A percentile compares a stretch with the other conserved stretches of the same genome.
phyloP scores from a whole-genome alignment of 2,888 invertebrate species.

The Meiosimyza platycephala region DNA sequence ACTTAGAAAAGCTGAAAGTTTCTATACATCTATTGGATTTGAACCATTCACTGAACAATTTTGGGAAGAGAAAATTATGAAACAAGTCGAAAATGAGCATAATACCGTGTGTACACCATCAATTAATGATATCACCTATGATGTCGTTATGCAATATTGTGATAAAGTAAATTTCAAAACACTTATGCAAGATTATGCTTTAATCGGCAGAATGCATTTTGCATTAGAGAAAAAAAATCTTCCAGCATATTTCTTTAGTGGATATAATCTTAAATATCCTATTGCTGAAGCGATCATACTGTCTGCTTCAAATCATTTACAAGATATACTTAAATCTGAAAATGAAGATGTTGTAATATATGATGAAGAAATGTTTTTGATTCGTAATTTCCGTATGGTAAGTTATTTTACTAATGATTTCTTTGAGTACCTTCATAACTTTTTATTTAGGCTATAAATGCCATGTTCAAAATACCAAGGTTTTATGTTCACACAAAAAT shows the following conservation, averaged over 20 bases:
- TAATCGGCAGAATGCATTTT: constrained; percentile 75
- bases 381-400: not conserved
- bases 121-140: constrained; percentile 25
- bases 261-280: constrained; percentile 70
- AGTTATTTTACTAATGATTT: not conserved
- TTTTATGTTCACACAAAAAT: constrained; percentile 77
- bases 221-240: constrained; percentile 71
- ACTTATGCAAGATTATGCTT: constrained; percentile 71
- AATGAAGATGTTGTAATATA: not conserved
- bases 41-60: too few species aligned
- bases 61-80: too few species aligned
- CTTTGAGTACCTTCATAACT: not conserved
- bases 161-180: constrained; percentile 68
- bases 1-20: constrained; percentile 54
- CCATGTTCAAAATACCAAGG: constrained; percentile 78
- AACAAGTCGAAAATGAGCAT: too few species aligned
- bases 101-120: not conserved
- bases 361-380: not conserved
- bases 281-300: constrained; percentile 76
- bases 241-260: constrained; percentile 69
- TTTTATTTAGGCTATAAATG: constrained; percentile 72
- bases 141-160: constrained; percentile 70
- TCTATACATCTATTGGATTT: constrained; percentile 61
- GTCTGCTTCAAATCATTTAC: constrained; percentile 74
- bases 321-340: constrained; percentile 34